Base-by-base conservation (phyloP, 2,888 invertebrate genomes). In the Lissocephala sabroskyi region DNA sequence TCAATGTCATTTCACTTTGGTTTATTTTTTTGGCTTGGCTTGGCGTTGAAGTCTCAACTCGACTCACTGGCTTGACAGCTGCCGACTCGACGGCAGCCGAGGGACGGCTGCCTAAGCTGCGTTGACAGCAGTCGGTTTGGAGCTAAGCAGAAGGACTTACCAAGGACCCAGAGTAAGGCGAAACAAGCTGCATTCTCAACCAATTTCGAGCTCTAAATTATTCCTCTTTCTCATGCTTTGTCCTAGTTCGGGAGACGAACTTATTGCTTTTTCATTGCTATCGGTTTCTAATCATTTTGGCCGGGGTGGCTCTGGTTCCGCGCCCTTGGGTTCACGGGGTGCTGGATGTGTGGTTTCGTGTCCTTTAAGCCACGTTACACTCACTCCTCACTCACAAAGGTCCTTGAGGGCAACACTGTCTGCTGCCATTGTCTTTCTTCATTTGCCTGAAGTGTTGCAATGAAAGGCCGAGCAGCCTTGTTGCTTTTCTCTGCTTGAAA, bases 1-100 rank as follows among this genome's bases (percentile, higher is more conserved):
- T 80, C 80, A 80, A 78, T 80, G 79, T 78, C 81, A 79, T 65
- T 66, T 67, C 56, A 49, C 52, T 70, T 56, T 52, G 50, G 44
- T 40, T 52, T 49, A 10, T 32, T 32, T n/a, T n/a, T n/a, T n/a
- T n/a, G n/a, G n/a, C 40, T 35, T 23, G 23, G 39, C 28, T 54
- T 42, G 32, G 33, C 41, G 56, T 52, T 65, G 63, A 74, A 57
- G 50, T 66, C 71, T 62, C 54, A 61, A 56, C 62, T 62, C 54
- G 58, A 56, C 62, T 74, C 54, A 52, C 44, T 52, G 57, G 54
- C 52, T 46, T 70, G 68, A 68, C 78, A 70, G 71, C 70, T 77
- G 71, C 66, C 65, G 75, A 74, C 65, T 19, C 30, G 30, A 36
- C 46, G 51, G 45, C 73, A 49, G 46, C 46, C 52, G 46, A 29